Conservation (phyloP, 2,113 vertebrate species). For the Elephas maximus region DNA sequence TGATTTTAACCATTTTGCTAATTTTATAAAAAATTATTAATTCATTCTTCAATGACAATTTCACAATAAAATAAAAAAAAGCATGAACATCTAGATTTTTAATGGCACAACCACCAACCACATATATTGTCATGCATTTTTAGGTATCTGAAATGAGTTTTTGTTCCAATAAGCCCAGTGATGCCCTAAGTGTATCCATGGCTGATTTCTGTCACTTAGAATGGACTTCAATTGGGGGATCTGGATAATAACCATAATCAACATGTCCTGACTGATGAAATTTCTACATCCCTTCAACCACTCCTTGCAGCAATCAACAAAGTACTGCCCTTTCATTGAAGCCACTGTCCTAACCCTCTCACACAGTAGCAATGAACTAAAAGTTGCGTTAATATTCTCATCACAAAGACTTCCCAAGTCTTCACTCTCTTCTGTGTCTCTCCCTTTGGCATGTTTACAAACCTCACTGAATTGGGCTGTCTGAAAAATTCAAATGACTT, state of each 20-base stretch:
- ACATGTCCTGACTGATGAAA: background rate
- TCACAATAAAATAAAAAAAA: no score
- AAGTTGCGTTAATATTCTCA: conserved; percentile 13
- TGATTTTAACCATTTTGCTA: no score
- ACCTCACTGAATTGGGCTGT: background rate
- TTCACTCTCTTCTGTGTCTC: conserved; percentile 7
- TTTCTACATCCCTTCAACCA: background rate
- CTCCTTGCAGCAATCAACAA: background rate
- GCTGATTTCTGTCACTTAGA: background rate
- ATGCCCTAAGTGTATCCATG: background rate
- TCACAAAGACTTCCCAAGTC: background rate
- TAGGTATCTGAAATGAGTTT: no score
- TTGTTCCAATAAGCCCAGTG: no score
- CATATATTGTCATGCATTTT: no score
- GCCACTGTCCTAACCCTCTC: background rate
- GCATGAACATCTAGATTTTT: no score
- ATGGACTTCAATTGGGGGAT: background rate
- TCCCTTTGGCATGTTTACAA: conserved; percentile 25
- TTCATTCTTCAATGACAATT: no score
- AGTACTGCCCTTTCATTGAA: background rate
- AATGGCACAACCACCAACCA: no score
- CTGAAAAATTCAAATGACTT: background rate
- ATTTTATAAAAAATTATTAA: no score
- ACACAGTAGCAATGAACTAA: background rate
- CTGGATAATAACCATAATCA: background rate